A percentile compares a stretch with the other conserved stretches of the same genome.
Conservation (phyloP, 2,888 invertebrate genomes). For the Calameuta idolon region DNA sequence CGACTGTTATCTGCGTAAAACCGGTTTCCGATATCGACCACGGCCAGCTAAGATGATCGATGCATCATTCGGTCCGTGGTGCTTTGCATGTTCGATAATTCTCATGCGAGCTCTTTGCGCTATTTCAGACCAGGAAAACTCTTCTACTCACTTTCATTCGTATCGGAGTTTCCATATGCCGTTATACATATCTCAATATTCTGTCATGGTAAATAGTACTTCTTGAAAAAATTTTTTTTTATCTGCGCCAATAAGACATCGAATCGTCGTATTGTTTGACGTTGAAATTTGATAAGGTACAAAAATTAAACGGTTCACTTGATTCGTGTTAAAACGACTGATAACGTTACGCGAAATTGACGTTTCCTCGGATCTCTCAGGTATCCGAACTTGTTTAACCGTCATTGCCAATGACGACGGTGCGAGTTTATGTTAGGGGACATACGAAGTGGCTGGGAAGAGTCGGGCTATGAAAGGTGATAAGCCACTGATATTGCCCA, state of each 20-base stretch:
- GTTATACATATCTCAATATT: background rate
- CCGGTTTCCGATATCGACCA: conserved; percentile 47
- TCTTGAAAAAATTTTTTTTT: background rate
- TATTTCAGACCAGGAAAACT: background rate
- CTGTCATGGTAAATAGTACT: too few species aligned
- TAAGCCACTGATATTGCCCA: conserved; percentile 60
- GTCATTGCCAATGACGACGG: conserved; percentile 10
- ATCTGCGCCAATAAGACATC: too few species aligned
- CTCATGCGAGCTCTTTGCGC: background rate
- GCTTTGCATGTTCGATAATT: background rate
- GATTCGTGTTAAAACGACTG: background rate
- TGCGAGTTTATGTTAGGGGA: conserved; percentile 41
- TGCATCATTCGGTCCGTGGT: conserved; percentile 16
- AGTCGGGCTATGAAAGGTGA: conserved; percentile 41
- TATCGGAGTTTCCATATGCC: background rate
- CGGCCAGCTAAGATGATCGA: conserved; percentile 40
- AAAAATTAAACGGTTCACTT: background rate
- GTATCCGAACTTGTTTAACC: background rate
- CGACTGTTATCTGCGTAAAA: conserved; percentile 39
- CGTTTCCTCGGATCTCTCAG: background rate
- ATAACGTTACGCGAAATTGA: background rate
- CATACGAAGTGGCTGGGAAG: conserved; percentile 14
- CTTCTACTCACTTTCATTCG: background rate
- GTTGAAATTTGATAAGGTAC: too few species aligned
- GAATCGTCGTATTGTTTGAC: too few species aligned